A percentile compares a stretch with the other conserved stretches of the same genome.
These are phyloP conservation scores for Ferrisia virgata DNA, from an alignment of 2,888 invertebrate genomes.

Conservation along the genomic window DNA sequence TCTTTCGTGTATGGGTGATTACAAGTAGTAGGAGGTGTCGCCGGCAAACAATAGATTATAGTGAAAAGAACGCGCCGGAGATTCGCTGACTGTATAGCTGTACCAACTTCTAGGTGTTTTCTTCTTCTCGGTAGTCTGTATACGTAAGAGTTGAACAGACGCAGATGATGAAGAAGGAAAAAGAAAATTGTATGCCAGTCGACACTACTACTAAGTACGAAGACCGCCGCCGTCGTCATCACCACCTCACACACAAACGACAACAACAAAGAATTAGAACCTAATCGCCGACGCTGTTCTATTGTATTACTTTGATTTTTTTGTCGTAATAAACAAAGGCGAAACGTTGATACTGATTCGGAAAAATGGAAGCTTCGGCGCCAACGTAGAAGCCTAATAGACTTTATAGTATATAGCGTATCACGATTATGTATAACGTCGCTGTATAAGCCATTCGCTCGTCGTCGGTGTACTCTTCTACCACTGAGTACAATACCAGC, in stretches of 20 bases:
- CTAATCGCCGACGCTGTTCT: constrained; percentile 41
- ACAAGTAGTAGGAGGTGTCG: constrained; percentile 35
- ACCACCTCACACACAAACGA: not conserved
- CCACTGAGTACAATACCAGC: not conserved
- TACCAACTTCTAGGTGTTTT: constrained; percentile 10
- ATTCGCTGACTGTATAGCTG: constrained; percentile 29
- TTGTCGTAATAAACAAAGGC: constrained; percentile 42
- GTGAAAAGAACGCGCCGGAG: constrained; percentile 38
- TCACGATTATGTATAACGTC: not conserved
- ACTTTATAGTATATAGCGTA: constrained; percentile 23
- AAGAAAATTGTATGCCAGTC: constrained; percentile 6
- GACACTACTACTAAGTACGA: not conserved
- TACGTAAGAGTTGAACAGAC: not conserved
- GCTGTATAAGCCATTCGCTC: not conserved
- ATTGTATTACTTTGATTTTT: constrained; percentile 35
- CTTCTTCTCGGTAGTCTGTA: not conserved
- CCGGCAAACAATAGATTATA: constrained; percentile 28
- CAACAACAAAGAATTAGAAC: constrained; percentile 44
- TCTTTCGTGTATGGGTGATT: constrained; percentile 37
- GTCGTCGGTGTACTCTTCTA: not conserved
- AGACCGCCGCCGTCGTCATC: constrained; percentile 8
- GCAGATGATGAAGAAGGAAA: not conserved
- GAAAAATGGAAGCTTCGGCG: constrained; percentile 45
- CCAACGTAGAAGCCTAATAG: constrained; percentile 41
- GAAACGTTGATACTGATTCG: constrained; percentile 40